Base-by-base conservation (phyloP, 2,113 vertebrate genomes). In the Elgaria multicarinata region DNA sequence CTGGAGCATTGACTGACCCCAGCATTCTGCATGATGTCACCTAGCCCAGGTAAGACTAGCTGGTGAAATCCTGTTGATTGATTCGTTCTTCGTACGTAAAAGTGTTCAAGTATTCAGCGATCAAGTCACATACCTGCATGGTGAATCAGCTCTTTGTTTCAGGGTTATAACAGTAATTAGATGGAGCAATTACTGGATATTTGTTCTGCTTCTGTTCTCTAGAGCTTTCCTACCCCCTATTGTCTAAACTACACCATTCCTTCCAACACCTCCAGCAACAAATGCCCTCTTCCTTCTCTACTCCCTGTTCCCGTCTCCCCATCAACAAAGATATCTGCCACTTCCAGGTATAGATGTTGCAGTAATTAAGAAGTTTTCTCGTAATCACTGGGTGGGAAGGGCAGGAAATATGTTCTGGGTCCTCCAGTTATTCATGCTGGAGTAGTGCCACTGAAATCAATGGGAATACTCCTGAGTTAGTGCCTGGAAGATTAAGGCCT, bases 401-500 rank as follows among this genome's bases (percentile, higher is more conserved):
- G n/a, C 14, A n/a, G 12, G 42, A 26, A n/a, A 46, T 26, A 33
- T 46, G 12, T 64, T 33, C 28, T 72, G 42, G 71, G 46, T 20
- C n/a, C 12, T 62, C 33, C 42, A 66, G 24, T 39, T 7, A 26
- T 83, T 31, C 36, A 24, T 53, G 42, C 44, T 31, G 88, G 62
- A 66, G 42, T 64, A 66, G 12, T 42, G 72, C 33, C 62, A 31
- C 9, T 77, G 72, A 84, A 84, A 83, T 89, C 42, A 18, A 33
- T 53, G 71, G 71, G 42, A 69, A 75, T 66, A 64, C 55, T 83
- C 67, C 33, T 12, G 33, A 66, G 72, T 72, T 50, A 87, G 3
- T 81, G 8, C 50, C 66, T 44, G 74, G 72, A 84, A 84, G 81
- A 89, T 82, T 58, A 82, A 44, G 78, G 39, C 67, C 50, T 93